phyloP scores from a whole-genome alignment of 2,888 invertebrate genomes.

The Drosophila colorata region DNA sequence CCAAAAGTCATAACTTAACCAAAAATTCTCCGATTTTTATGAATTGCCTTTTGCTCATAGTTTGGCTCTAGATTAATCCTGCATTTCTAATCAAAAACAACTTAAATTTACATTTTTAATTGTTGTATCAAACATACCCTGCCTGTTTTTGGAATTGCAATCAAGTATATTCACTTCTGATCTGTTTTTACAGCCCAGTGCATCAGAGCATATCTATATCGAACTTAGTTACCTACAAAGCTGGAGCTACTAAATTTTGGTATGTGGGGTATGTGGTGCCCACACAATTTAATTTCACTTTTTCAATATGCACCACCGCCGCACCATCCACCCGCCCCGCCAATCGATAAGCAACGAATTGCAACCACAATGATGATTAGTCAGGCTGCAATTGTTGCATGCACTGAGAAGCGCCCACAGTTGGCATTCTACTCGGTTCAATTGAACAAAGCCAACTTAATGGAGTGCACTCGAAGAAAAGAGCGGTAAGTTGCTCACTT shows the following conservation, averaged over 20 bases:
- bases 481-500: neutral
- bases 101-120: no score
- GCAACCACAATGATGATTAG: conserved; percentile 34
- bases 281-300: conserved; percentile 24
- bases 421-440: conserved; percentile 18
- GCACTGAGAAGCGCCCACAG: conserved; percentile 17
- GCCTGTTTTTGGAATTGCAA: no score
- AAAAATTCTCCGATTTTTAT: no score
- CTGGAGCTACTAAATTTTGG: neutral
- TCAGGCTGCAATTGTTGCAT: conserved; percentile 27
- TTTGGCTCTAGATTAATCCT: no score
- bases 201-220: no score
- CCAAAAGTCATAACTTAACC: no score
- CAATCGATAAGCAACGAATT: conserved; percentile 17
- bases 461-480: neutral
- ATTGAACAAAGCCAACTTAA: neutral
- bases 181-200: no score
- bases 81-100: no score
- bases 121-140: no score
- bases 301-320: conserved; percentile 5
- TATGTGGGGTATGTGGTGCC: neutral
- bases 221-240: neutral
- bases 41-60: no score
- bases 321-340: neutral
- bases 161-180: no score